A percentile compares a stretch with the other conserved stretches of the same genome.
These are phyloP conservation scores for Heliconius hermathena DNA, from an alignment of 1,140 invertebrate species.

Conservation along the genomic window DNA sequence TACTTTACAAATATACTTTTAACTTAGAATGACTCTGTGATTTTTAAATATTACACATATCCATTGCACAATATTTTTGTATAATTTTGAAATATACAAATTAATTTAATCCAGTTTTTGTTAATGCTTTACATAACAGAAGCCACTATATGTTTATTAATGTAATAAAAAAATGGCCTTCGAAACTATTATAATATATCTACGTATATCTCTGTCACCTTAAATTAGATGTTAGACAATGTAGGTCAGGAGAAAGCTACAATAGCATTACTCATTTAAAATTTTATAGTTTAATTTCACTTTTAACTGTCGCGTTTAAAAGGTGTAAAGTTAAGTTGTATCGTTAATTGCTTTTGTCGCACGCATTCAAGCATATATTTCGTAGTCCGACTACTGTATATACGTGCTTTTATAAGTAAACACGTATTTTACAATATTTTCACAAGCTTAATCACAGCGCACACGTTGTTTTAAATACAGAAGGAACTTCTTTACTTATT, in stretches of 20 bases:
- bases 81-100: not conserved
- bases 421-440: not conserved
- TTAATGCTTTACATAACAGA: not conserved
- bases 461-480: not conserved
- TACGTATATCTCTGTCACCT: not conserved
- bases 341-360: constrained; percentile 31
- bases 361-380: constrained; percentile 22
- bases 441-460: not conserved
- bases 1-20: not conserved
- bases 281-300: constrained; percentile 27
- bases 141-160: not conserved
- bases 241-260: constrained; percentile 4
- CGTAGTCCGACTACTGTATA: not conserved
- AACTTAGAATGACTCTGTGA: not conserved
- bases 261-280: constrained; percentile 13
- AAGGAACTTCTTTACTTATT: not conserved
- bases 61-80: not conserved
- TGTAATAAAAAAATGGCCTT: not conserved
- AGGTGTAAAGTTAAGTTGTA: constrained; percentile 34
- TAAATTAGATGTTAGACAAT: not conserved
- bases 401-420: not conserved
- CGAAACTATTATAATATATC: not conserved
- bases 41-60: not conserved
- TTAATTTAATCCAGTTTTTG: not conserved
- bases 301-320: constrained; percentile 32